Evolutionary conservation across 2,888 invertebrate species (phyloP).

Genomic region (Willowsia nigromaculata): DNA sequence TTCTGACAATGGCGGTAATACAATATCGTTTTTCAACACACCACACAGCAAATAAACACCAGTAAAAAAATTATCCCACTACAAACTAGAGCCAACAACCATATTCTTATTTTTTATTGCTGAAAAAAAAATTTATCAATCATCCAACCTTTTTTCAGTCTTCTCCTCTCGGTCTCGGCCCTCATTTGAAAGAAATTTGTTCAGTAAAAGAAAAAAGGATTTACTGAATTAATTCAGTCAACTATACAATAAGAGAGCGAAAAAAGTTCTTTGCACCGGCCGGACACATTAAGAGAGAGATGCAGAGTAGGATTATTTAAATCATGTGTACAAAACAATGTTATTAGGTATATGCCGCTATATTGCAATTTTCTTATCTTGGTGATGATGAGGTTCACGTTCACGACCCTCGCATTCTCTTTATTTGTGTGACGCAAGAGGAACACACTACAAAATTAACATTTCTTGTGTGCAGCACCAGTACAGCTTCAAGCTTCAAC

Average conservation of each 20-base stretch:
- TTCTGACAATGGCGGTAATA: not conserved
- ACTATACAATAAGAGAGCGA: not conserved
- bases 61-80: not conserved
- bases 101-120: not conserved
- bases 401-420: conserved; percentile 27
- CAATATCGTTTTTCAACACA: not conserved
- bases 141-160: conserved; percentile 1
- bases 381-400: conserved; percentile 20
- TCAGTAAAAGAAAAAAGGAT: not conserved
- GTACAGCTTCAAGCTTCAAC: not conserved
- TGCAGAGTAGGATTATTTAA: not conserved
- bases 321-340: not conserved
- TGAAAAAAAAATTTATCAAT: not conserved
- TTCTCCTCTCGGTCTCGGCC: not conserved
- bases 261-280: conserved; percentile 30
- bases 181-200: not conserved
- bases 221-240: conserved; percentile 6
- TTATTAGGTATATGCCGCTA: not conserved
- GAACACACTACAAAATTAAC: not conserved
- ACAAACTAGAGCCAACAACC: not conserved
- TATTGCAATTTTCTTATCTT: not conserved
- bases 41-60: not conserved
- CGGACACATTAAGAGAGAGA: not conserved
- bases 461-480: not conserved
- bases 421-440: conserved; percentile 26